Percentiles rank a stretch among this genome's conserved stretches.
Evolutionary conservation across 2,797 vertebrate genomes (phyloP).

Genomic region (Anomalospiza imberbis): DNA sequence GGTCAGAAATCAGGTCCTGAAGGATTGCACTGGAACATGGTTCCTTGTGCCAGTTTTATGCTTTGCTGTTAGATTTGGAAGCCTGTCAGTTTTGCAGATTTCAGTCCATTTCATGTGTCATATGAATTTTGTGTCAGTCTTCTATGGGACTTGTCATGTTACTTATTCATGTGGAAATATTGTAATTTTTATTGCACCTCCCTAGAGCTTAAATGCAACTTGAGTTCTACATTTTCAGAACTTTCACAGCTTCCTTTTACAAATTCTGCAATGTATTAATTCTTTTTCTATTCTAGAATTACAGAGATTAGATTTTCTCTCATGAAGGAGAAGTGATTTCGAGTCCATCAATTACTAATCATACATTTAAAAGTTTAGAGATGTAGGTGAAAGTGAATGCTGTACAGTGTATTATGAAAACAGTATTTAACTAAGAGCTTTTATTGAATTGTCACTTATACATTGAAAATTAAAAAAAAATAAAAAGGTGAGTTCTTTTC

Average conservation of each 20-base stretch:
- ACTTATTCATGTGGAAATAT: neutral
- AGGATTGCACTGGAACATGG: neutral
- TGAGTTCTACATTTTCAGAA: neutral
- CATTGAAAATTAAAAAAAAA: neutral
- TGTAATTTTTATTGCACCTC: neutral
- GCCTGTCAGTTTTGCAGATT: neutral
- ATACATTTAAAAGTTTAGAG: neutral
- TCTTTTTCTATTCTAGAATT: neutral
- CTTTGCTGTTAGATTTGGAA: neutral
- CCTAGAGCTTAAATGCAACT: neutral
- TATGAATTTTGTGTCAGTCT: neutral
- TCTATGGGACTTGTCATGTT: neutral
- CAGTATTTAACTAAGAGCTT: neutral
- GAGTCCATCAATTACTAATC: neutral
- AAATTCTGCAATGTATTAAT: neutral
- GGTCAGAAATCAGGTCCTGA: neutral
- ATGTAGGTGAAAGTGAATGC: neutral
- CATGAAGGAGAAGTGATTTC: neutral
- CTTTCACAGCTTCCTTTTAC: neutral
- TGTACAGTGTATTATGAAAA: neutral
- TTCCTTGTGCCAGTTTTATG: neutral
- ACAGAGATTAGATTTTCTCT: neutral
- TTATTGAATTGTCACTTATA: neutral
- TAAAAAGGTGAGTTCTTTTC: neutral
- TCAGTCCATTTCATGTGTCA: neutral